Percentiles rank a stretch among this genome's conserved stretches.
phyloP scores from a whole-genome alignment of 2,797 vertebrate genomes.

The Gobionotothen gibberifrons region DNA sequence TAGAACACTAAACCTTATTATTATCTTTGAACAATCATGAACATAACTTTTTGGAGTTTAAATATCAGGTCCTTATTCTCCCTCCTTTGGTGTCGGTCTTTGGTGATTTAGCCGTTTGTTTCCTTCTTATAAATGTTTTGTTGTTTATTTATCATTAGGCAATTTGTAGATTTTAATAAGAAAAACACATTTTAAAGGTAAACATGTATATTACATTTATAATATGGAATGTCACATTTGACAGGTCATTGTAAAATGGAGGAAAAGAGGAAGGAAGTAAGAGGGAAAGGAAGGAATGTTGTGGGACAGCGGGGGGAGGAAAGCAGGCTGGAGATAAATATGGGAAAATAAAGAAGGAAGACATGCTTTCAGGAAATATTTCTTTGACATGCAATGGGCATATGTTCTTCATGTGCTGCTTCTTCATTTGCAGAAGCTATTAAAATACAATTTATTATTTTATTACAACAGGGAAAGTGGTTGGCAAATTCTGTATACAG shows the following conservation, averaged over 20 bases:
- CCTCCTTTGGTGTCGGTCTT: not conserved
- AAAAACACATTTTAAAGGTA: not conserved
- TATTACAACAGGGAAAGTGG: conserved; percentile 17
- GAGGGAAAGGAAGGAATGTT: not conserved
- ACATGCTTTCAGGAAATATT: not conserved
- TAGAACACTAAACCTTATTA: not conserved
- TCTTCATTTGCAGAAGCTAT: not conserved
- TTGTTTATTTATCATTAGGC: not conserved
- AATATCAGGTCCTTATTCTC: not conserved
- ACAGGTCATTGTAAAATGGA: conserved; percentile 17
- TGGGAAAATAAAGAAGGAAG: conserved; percentile 1
- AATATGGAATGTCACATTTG: not conserved
- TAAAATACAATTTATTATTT: not conserved
- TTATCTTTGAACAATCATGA: not conserved
- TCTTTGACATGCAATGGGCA: not conserved
- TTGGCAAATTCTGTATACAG: conserved; percentile 3
- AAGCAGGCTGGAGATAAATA: not conserved
- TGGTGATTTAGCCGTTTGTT: not conserved
- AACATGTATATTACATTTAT: not conserved
- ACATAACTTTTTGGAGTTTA: not conserved
- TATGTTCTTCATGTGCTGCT: not conserved
- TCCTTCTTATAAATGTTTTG: not conserved
- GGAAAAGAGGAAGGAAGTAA: conserved; percentile 1
- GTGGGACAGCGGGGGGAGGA: not conserved
- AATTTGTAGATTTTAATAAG: not conserved